phyloP scores from a whole-genome alignment of 2,888 invertebrate genomes.

The Marasmarcha lunaedactyla region DNA sequence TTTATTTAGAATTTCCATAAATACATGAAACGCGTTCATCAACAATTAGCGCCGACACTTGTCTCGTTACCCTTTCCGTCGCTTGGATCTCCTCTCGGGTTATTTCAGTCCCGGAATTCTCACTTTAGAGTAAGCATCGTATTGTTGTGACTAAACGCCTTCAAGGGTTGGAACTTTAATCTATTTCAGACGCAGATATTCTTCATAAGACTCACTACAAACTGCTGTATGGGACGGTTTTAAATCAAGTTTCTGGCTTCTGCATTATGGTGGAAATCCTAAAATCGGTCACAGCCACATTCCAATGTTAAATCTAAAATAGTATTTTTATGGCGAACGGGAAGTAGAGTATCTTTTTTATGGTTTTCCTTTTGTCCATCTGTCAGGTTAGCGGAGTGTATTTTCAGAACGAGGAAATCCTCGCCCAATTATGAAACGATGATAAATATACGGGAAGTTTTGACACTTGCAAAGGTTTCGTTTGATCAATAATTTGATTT shows the following conservation, averaged over 20 bases:
- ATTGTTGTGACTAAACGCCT: too few relatives aligned
- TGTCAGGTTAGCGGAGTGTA: slow-evolving; percentile 26
- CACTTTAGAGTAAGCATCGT: too few relatives aligned
- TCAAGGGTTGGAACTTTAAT: too few relatives aligned
- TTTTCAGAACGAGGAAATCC: slow-evolving; percentile 42
- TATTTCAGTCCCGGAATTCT: not conserved
- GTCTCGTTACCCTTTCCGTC: not conserved
- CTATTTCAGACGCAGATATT: too few relatives aligned
- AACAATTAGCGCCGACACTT: not conserved
- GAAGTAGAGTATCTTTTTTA: slow-evolving; percentile 22
- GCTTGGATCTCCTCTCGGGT: not conserved
- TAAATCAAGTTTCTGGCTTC: too few relatives aligned
- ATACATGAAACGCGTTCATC: too few relatives aligned
- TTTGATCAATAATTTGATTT: not conserved
- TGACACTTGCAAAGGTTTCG: slow-evolving; percentile 16
- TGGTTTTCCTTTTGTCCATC: slow-evolving; percentile 26
- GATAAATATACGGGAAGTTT: slow-evolving; percentile 38
- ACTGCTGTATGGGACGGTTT: too few relatives aligned
- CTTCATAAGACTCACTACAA: too few relatives aligned
- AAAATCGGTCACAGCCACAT: too few relatives aligned
- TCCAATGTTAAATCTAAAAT: too few relatives aligned
- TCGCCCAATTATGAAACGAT: slow-evolving; percentile 38
- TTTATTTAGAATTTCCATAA: too few relatives aligned
- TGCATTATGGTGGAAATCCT: too few relatives aligned
- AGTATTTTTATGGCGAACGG: slow-evolving; percentile 1